Base-by-base conservation (phyloP, 2,888 invertebrate species). In the Scaptodrosophila latifasciaeformis region DNA sequence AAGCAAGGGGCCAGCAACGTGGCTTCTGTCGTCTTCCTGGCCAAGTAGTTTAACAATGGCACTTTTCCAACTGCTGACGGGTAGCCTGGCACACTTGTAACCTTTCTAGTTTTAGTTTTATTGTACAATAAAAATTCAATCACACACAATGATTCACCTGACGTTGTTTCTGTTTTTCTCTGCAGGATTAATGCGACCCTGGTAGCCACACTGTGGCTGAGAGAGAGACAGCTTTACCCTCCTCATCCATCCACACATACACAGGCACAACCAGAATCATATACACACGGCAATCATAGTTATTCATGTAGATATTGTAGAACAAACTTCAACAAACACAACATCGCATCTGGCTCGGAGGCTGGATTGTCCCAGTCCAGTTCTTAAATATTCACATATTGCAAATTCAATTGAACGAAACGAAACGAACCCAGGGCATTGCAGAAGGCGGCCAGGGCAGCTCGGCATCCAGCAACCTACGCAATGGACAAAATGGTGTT, bases 311-410 rank as follows among this genome's bases (percentile, higher is more conserved):
- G 61, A 63, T 59, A 67, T 24, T 24, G 24, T 24, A 5, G 60
- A 60, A 63, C 62, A 62, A 61, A 54, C 55, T 17, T 17, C 15
- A 37, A 17, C 35, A n/a, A 7, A 24, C n/a, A n/a, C n/a, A n/a
- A n/a, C n/a, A n/a, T 12, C 34, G 10, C 3, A 4, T 12, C 4
- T 4, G 42, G n/a, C 21, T 10, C 10, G 27, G 29, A 27, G 7
- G 7, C n/a, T 43, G 10, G 49, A 30, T 24, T 54, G 71, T 77
- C 75, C 78, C 75, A 55, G 67, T 61, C 54, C 71, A 78, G 75
- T 76, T 67, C 78, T 76, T 76, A 78, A 76, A 76, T 76, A 76
- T 76, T 75, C 75, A 76, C 75, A 78, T 76, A 75, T 76, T 78
- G 75, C 75, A 77, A 77, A 76, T 75, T 75, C 75, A 75, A 75